Evolutionary conservation across 2,888 invertebrate genomes (phyloP), one percentile per base, ranked within the genome.

Genomic region (Cremastinae sp.): DNA sequence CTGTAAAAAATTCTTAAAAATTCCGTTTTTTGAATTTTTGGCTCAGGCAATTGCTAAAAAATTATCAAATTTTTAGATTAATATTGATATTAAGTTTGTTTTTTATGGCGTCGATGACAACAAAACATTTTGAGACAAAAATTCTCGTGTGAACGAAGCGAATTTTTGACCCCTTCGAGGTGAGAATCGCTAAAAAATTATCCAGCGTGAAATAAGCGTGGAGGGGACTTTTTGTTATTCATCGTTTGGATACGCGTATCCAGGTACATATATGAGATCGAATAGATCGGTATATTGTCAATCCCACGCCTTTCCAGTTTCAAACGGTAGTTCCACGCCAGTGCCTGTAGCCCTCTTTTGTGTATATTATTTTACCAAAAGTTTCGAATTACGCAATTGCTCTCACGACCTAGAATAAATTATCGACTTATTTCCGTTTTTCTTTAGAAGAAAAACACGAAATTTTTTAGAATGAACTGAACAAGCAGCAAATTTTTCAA

Each of bases 141-240:
- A 20, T 37, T 51, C 12, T 51, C 69, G 18, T 55, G 55, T 43
- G 2, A 55, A 18, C 45, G 53, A 51, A 47, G 12, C 14, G 12
- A 14, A 18, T 41, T 47, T 49, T 59, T 62, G 22, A 12, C 39
- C 74, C 35, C 35, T 56, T 28, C 22, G 28, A 45, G 64, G 74
- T 51, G 73, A 75, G 78, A 81, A 82, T 83, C 83, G 79, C 74
- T 70, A 62, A 61, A 76, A 68, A 77, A 75, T 78, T 81, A 82
- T 81, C 74, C 74, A 82, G 77, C 83, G 81, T 83, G 83, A 82
- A 83, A 82, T 69, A 71, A 82, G 79, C 56, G 66, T 76, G 74
- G 78, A 71, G 80, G 76, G 81, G 82, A 82, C 82, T 79, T 77
- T 83, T 78, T 69, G 74, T 79, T 18, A 75, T 74, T 75, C 76